Evolutionary conservation across 2,888 invertebrate species (phyloP).

Genomic region (Emmelina monodactyla): DNA sequence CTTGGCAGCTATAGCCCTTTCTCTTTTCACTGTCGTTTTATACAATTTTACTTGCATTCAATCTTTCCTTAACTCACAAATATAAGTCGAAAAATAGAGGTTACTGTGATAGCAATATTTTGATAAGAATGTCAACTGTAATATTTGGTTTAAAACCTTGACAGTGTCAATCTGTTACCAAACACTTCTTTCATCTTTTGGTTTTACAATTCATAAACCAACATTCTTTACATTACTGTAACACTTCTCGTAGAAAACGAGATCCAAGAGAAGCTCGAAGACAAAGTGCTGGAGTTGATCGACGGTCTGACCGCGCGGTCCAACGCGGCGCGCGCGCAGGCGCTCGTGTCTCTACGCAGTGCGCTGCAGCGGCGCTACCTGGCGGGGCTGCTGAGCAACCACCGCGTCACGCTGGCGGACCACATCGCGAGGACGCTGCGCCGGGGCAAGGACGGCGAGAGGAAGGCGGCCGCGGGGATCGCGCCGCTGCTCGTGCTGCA

Average conservation of each 20-base stretch:
- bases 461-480: slow-evolving; percentile 80
- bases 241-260: slow-evolving; percentile 56
- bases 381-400: slow-evolving; percentile 77
- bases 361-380: slow-evolving; percentile 81
- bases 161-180: too few relatives aligned
- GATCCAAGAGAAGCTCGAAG: slow-evolving; percentile 75
- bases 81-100: too few relatives aligned
- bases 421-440: slow-evolving; percentile 82
- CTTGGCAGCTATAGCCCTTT: too few relatives aligned
- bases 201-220: too few relatives aligned
- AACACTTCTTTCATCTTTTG: too few relatives aligned
- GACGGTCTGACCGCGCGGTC: slow-evolving; percentile 92
- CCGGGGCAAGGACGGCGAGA: slow-evolving; percentile 84
- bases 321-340: slow-evolving; percentile 78
- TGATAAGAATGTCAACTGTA: too few relatives aligned
- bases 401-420: slow-evolving; percentile 82
- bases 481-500: slow-evolving; percentile 85
- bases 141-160: too few relatives aligned
- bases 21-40: too few relatives aligned
- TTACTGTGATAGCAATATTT: too few relatives aligned
- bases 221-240: too few relatives aligned
- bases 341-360: slow-evolving; percentile 74
- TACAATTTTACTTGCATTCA: too few relatives aligned
- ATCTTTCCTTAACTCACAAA: too few relatives aligned
- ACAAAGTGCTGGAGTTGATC: slow-evolving; percentile 85